A percentile compares a stretch with the other conserved stretches of the same genome.
phyloP scores from a whole-genome alignment of 2,888 invertebrate species.

The Eugnorisma glareosa region DNA sequence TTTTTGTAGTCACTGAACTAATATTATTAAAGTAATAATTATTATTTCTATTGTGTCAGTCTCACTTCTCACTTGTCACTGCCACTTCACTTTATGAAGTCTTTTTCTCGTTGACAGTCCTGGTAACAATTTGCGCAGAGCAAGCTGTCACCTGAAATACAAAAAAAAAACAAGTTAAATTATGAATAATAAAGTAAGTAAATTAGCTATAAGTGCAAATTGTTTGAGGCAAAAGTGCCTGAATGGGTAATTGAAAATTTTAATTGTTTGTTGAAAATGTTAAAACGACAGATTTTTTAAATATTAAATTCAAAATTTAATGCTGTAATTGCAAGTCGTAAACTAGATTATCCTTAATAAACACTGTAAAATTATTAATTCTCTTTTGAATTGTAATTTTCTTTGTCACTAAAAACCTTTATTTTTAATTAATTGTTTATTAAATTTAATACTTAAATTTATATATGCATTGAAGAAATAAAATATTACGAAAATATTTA shows the following conservation, averaged over 20 bases:
- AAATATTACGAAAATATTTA: neutral
- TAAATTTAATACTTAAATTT: neutral
- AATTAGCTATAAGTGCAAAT: neutral
- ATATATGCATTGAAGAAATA: neutral
- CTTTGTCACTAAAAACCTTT: neutral
- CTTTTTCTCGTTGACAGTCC: constrained; percentile 59
- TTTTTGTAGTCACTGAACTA: constrained; percentile 66
- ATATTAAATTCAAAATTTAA: neutral
- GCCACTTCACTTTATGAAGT: constrained; percentile 73
- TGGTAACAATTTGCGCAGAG: constrained; percentile 83
- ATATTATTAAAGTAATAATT: constrained; percentile 28
- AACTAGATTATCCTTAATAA: neutral
- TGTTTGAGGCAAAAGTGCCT: neutral
- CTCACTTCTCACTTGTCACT: constrained; percentile 79
- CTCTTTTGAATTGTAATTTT: neutral
- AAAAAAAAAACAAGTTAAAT: constrained; percentile 56
- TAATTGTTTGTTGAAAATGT: neutral
- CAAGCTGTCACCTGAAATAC: constrained; percentile 87
- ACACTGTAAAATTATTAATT: neutral
- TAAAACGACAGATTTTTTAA: neutral
- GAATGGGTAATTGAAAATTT: neutral
- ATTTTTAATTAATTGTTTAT: neutral
- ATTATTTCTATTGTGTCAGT: constrained; percentile 58
- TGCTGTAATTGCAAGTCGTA: no score
- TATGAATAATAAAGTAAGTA: constrained; percentile 25